Evolutionary conservation across 2,888 invertebrate species (phyloP), one percentile per base, ranked within the genome.

Genomic region (Oconnorella tubifera): DNA sequence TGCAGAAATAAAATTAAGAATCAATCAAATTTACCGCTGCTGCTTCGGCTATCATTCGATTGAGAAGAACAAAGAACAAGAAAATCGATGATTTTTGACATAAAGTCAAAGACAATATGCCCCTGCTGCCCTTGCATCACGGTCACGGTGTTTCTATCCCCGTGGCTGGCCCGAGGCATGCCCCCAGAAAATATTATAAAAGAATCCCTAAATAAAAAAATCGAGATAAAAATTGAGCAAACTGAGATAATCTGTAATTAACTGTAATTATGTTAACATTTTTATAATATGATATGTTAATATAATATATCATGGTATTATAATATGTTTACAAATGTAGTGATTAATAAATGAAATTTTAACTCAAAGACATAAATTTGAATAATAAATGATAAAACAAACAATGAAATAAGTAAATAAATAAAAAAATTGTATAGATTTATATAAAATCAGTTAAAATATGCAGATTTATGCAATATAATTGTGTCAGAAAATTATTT

Each of bases 121-220:
- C 59, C 59, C 27, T 56, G 53, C n/a, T 51, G 33, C 33, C 71
- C 69, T 55, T 72, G 71, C 65, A 71, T 71, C 31, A 92, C 90
- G 4, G 95, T 92, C 33, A 99, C 92, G 0, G 95, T 93, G 83
- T 92, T 89, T 75, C 92, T 90, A 82, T 98, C 97, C 1, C 93
- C 91, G 80, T 91, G 94, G 62, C 90, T 90, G 1, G 94, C 90
- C 66, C 97, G 86, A 0, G 95, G 96, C 90, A 98, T 92, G 65
- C 98, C 98, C 71, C 97, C 97, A 80, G 89, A 85, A 83, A 92
- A 91, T 51, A 89, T 84, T 40, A 40, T 40, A 40, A 40, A 19
- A 40, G 40, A 40, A 40, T 19, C 40, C 40, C 10, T 14, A 40
- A 40, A 40, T 40, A 14, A 40, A 40, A 14, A 40, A 40, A 19